Base-by-base conservation (phyloP, 2,113 vertebrate species). In the Labrus mixtus region DNA sequence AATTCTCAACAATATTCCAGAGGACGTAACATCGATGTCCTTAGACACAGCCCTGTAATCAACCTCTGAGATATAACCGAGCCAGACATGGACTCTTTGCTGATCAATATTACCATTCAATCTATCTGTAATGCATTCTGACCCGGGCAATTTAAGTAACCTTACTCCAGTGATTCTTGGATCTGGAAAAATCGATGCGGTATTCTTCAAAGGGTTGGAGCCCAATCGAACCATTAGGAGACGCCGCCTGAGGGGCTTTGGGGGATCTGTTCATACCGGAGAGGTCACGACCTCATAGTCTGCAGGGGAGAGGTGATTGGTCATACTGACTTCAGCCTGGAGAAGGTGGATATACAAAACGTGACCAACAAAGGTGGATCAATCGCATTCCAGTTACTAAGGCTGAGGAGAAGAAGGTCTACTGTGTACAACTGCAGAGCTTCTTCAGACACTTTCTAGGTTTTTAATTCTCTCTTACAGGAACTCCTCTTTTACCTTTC, bases 41-140 rank as follows among this genome's bases (percentile, higher is more conserved):
- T 71, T n/a, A 12, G 17, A 59, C 20, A 41, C 13, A 53, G 1
- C 29, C 20, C 10, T 53, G 0, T 43, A 43, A n/a, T 82, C 65
- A 37, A 22, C 48, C 56, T 70, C 75, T 33, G 10, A 56, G 25
- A 58, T 58, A 43, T 17, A 41, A 29, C 62, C 25, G 36, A 81
- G 58, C 54, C 78, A 61, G 62, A 66, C 58, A 3, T 0, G 7
- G 12, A 4, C 22, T 50, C 45, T 79, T 70, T 66, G 48, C 67
- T 11, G 70, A 90, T 91, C 81, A 73, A 85, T 89, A 81, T 29
- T 11, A 29, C 68, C 66, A 54, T 83, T 85, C 45, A 73, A 11
- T 77, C n/a, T 33, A 20, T 59, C 73, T 71, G 61, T 81, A 70
- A 86, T 85, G 51, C 60, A 79, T 80, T 80, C 79, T 87, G 85